Conservation (phyloP, 1,140 invertebrate genomes). For the Diachasmimorpha longicaudata region DNA sequence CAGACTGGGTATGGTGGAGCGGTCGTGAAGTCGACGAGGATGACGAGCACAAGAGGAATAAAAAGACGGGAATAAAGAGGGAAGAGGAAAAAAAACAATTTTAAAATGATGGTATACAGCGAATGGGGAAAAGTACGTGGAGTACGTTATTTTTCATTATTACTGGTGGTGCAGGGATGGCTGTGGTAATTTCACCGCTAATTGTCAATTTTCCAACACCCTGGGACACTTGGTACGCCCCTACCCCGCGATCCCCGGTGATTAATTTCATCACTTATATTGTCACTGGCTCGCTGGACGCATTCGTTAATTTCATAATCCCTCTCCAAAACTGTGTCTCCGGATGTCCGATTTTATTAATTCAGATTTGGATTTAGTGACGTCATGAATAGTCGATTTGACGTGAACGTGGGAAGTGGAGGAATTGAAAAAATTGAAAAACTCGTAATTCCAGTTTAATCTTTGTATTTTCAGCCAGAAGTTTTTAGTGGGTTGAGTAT, state of each 20-base stretch:
- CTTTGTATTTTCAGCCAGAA: background rate
- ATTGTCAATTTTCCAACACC: constrained; percentile 26
- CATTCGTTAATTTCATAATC: background rate
- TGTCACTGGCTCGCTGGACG: background rate
- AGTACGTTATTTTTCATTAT: constrained; percentile 21
- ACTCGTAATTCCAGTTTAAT: background rate
- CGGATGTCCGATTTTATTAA: background rate
- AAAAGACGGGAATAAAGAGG: background rate
- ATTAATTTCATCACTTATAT: constrained; percentile 5
- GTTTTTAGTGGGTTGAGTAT: background rate
- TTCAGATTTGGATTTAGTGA: background rate
- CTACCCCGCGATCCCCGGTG: background rate
- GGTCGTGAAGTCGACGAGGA: background rate
- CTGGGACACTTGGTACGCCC: background rate
- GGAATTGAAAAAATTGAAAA: background rate
- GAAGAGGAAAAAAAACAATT: background rate
- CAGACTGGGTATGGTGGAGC: background rate
- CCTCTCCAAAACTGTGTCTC: background rate
- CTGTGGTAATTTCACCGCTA: constrained; percentile 21
- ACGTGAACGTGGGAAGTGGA: background rate
- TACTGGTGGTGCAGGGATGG: background rate
- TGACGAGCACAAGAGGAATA: background rate
- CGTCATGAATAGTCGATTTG: background rate
- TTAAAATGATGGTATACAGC: constrained; percentile 20
- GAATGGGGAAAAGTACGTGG: constrained; percentile 12